These are phyloP conservation scores for Urocitellus parryii DNA, from an alignment of 2,113 vertebrate genomes.

Conservation along the genomic window DNA sequence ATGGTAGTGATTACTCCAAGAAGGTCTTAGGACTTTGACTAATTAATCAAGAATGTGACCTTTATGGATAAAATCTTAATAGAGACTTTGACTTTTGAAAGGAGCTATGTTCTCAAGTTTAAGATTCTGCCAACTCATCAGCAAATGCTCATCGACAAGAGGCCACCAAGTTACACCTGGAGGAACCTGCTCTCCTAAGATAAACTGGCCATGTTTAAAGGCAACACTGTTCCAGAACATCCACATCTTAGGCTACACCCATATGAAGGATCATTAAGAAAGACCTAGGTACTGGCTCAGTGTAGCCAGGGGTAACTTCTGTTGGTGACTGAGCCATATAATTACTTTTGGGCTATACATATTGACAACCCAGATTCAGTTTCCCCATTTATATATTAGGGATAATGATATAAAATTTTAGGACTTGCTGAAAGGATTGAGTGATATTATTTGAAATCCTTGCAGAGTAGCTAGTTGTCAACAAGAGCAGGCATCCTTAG, in stretches of 20 bases:
- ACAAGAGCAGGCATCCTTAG: neutral
- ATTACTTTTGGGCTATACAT: neutral
- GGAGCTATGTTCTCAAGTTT: neutral
- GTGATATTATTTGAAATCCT: neutral
- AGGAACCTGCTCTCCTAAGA: neutral
- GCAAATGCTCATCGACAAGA: neutral
- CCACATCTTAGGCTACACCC: neutral
- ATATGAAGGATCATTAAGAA: neutral
- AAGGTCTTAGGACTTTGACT: conserved; percentile 2
- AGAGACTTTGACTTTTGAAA: conserved; percentile 21
- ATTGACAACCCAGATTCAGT: neutral
- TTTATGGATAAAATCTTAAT: conserved; percentile 23
- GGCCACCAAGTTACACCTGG: neutral
- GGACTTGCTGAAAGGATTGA: neutral
- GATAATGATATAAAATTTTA: neutral
- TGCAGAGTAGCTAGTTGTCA: neutral
- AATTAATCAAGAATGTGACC: conserved; percentile 51
- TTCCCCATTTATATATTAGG: neutral
- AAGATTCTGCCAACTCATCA: conserved; percentile 17
- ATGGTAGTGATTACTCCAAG: neutral
- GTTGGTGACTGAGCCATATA: neutral
- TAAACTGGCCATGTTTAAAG: neutral
- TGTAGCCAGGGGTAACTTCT: neutral
- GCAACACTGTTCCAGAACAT: neutral
- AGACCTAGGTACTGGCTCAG: neutral